phyloP scores from a whole-genome alignment of 2,888 invertebrate genomes.

The Eilema depressum region DNA sequence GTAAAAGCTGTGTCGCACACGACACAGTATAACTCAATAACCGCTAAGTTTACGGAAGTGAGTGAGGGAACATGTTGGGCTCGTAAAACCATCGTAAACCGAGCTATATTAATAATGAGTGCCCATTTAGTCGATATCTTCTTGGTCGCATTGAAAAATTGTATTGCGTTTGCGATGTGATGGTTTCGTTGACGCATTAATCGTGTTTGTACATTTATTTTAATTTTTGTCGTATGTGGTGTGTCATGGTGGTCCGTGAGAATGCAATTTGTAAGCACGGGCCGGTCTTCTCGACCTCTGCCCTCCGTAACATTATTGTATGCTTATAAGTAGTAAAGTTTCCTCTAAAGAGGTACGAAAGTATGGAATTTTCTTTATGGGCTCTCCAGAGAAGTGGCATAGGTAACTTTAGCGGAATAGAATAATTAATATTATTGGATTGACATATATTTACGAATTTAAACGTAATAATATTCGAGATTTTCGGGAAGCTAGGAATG shows the following conservation, averaged over 20 bases:
- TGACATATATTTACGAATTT: too few relatives aligned
- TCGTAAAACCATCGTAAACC: conserved; percentile 67
- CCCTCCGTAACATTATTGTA: conserved; percentile 68
- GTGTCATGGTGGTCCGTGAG: conserved; percentile 56
- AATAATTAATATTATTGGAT: too few relatives aligned
- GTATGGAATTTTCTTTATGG: conserved; percentile 49
- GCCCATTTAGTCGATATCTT: conserved; percentile 63
- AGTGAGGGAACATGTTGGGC: conserved; percentile 55
- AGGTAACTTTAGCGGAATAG: too few relatives aligned
- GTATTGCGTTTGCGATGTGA: conserved; percentile 40
- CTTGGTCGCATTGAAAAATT: conserved; percentile 57
- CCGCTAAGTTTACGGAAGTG: conserved; percentile 65
- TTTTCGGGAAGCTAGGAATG: too few relatives aligned
- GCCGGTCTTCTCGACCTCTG: conserved; percentile 62
- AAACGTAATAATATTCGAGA: too few relatives aligned
- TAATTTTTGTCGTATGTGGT: conserved; percentile 13
- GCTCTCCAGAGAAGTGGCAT: too few relatives aligned
- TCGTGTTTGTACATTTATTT: conserved; percentile 28
- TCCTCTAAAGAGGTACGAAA: conserved; percentile 57
- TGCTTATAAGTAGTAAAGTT: conserved; percentile 73
- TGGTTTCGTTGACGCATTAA: conserved; percentile 38
- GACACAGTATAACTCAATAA: conserved; percentile 67
- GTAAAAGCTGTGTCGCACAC: conserved; percentile 58
- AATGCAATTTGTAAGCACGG: conserved; percentile 73
- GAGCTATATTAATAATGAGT: conserved; percentile 73